These are phyloP conservation scores for Biston betularia DNA, from an alignment of 2,888 invertebrate species.

Conservation along the genomic window DNA sequence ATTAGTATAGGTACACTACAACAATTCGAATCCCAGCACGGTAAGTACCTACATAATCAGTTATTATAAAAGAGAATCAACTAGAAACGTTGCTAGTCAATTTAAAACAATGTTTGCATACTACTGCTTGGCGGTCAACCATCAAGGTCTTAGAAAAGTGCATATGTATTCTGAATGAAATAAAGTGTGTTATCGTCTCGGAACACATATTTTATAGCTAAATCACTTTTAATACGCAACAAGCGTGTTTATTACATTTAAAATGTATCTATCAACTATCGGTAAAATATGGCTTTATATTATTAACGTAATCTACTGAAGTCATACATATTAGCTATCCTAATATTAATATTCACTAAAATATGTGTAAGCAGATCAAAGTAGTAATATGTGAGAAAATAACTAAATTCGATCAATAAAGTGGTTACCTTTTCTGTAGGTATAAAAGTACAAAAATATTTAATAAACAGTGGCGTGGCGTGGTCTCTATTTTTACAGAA, in stretches of 20 bases:
- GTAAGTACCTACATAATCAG: no score
- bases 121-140: no score
- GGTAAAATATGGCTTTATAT: conserved; percentile 10
- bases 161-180: no score
- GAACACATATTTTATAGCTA: not conserved
- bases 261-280: not conserved
- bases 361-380: not conserved
- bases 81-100: no score
- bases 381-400: not conserved
- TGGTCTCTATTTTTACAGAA: no score
- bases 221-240: not conserved
- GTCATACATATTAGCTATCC: not conserved
- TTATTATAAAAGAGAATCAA: no score
- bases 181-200: not conserved
- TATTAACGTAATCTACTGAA: not conserved
- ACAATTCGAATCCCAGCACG: no score
- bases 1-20: no score
- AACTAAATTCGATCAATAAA: not conserved
- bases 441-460: not conserved
- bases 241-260: not conserved
- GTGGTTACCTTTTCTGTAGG: not conserved
- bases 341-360: not conserved
- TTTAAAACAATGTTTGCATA: no score
- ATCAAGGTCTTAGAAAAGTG: no score
- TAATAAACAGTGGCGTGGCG: not conserved